Evolutionary conservation across 2,888 invertebrate species (phyloP), one percentile per base, ranked within the genome.

Genomic region (Drosophila falleni): DNA sequence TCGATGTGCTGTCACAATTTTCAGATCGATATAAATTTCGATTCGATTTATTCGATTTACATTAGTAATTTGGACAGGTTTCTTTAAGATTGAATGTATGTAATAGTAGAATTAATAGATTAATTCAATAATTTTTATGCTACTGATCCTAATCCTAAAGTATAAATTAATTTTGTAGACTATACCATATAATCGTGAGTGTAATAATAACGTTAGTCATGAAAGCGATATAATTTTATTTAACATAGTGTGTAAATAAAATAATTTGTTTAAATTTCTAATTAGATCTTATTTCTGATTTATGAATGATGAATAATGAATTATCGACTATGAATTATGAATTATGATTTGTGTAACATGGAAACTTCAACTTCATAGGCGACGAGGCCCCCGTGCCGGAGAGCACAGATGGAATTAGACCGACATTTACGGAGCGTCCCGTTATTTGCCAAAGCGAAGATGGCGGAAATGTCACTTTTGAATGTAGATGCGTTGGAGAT

Each of bases 401-500:
- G 91, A 86, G 81, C 54, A 58, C 78, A 16, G 97, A 97, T 93
- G 97, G 96, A 93, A 97, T 97, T 94, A 98, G 98, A 94, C 99
- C 99, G 89, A 98, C 98, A 88, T 99, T 99, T 94, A 98, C 98
- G 92, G 98, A 98, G 95, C 96, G 98, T 94, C 99, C 99, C 76
- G 96, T 98, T 93, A 98, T 99, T 93, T 96, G 97, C 94, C 99
- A 99, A 94, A 97, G 97, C 91, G 98, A 98, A 91, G 98, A 98
- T 94, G 98, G 98, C 91, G 96, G 96, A 93, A 97, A 96, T 94
- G 97, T 99, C 92, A 96, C 97, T 90, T 98, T 99, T 94, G 98
- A 98, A 94, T 99, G 98, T 94, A 95, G 98, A 94, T 96, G 99
- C 93, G 98, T 98, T 93, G 98, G 98, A 92, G 98, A 98, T 94